Conservation (phyloP, 2,797 vertebrate genomes). For the Pangasius larnaudii region DNA sequence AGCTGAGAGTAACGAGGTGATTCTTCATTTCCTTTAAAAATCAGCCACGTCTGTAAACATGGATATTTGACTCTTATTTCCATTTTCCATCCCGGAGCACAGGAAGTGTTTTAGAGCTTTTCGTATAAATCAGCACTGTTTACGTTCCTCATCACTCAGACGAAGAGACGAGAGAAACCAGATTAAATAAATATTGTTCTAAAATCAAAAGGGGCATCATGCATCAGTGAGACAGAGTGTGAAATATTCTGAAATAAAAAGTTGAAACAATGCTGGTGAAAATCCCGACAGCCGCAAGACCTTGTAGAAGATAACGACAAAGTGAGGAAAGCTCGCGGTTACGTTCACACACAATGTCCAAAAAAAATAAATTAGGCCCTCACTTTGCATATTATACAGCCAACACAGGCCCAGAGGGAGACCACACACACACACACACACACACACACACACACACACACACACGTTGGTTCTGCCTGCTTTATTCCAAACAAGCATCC, state of each 20-base stretch:
- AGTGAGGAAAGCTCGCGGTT: background rate
- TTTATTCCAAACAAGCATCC: slow-evolving; percentile 22
- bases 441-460: slow-evolving; percentile 4
- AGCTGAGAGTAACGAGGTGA: background rate
- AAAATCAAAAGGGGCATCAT: background rate
- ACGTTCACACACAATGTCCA: slow-evolving; percentile 3
- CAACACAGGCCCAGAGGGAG: slow-evolving; percentile 25
- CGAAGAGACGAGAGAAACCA: too few relatives aligned
- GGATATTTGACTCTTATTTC: too few relatives aligned
- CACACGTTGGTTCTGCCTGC: slow-evolving; percentile 7
- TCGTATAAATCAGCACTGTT: background rate
- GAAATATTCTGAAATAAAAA: background rate
- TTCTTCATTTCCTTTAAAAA: background rate
- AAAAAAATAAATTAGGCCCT: slow-evolving; percentile 6
- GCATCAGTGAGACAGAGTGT: background rate
- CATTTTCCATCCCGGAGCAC: background rate
- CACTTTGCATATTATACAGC: slow-evolving; percentile 26
- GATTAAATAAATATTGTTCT: background rate
- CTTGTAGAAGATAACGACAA: background rate
- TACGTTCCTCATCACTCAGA: background rate
- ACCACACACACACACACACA: slow-evolving; percentile 9
- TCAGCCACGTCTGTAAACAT: background rate
- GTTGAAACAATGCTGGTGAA: background rate
- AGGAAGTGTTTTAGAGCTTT: background rate
- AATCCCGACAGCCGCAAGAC: background rate